These are phyloP conservation scores for Hylaeus volcanicus DNA, from an alignment of 1,140 invertebrate species.

Conservation along the genomic window DNA sequence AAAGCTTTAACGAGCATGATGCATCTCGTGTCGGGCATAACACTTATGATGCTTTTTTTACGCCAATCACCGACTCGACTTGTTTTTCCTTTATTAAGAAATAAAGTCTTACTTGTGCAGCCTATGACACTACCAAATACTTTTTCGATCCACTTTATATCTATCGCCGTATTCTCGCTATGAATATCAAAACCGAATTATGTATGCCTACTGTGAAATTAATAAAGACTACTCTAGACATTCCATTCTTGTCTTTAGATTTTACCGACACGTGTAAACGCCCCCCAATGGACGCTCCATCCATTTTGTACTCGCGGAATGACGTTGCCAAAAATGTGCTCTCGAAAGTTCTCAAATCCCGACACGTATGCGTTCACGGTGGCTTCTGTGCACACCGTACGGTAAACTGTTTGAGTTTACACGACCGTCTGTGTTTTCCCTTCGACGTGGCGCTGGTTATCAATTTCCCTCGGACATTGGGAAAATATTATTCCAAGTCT, in stretches of 20 bases:
- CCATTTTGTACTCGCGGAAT: constrained; percentile 10
- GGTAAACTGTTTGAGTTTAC: constrained; percentile 49
- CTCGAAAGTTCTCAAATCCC: background rate
- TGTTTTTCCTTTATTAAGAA: no score
- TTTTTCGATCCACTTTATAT: no score
- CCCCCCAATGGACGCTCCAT: background rate
- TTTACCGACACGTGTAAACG: background rate
- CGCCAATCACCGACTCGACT: no score
- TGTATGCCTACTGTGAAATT: no score
- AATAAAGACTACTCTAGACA: no score
- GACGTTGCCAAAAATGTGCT: constrained; percentile 33
- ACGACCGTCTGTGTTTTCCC: constrained; percentile 49
- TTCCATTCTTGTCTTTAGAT: no score
- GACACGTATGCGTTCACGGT: background rate
- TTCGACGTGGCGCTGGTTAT: constrained; percentile 41
- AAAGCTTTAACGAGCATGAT: constrained; percentile 5
- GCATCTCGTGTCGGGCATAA: background rate
- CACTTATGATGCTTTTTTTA: background rate
- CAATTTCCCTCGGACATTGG: constrained; percentile 54
- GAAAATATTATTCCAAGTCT: constrained; percentile 54
- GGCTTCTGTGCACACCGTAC: background rate
- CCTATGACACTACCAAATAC: no score
- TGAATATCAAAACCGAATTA: no score
- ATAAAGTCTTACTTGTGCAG: no score
- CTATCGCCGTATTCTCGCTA: no score